A percentile compares a stretch with the other conserved stretches of the same genome.
Evolutionary conservation across 2,888 invertebrate species (phyloP).

Genomic region (Leptothorax acervorum): DNA sequence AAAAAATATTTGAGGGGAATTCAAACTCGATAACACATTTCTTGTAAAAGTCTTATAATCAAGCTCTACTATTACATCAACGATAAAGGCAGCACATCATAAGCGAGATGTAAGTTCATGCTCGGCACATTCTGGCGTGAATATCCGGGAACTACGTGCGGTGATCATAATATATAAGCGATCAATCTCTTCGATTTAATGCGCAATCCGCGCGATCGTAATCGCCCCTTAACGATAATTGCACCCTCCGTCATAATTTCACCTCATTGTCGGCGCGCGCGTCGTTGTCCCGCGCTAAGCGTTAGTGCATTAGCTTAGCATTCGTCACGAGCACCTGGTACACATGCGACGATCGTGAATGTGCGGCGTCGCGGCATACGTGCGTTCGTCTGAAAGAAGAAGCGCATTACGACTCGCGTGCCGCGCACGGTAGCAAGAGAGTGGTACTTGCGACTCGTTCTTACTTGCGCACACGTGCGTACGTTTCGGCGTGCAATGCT

Average conservation of each 20-base stretch:
- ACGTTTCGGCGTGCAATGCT: conserved; percentile 51
- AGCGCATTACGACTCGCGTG: conserved; percentile 33
- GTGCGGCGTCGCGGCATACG: background rate
- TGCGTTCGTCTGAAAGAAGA: conserved; percentile 11
- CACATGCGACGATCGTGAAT: conserved; percentile 26
- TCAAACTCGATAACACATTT: background rate
- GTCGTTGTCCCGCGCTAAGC: conserved; percentile 28
- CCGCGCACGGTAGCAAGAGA: background rate
- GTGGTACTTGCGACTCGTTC: conserved; percentile 27
- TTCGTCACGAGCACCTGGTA: conserved; percentile 58
- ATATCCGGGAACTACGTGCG: background rate
- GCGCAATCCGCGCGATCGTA: conserved; percentile 20
- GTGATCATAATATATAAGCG: conserved; percentile 1
- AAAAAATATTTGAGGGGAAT: background rate
- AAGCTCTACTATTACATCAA: background rate
- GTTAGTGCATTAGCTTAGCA: conserved; percentile 60
- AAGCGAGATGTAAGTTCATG: conserved; percentile 8
- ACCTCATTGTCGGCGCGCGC: conserved; percentile 26
- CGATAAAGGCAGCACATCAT: background rate
- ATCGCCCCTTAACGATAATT: conserved; percentile 37
- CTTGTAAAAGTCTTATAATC: background rate
- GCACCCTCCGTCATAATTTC: conserved; percentile 27
- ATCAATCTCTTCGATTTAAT: conserved; percentile 42
- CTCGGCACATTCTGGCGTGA: background rate
- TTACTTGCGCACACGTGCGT: conserved; percentile 49